These are phyloP conservation scores for Cochlearius cochlearius DNA, from an alignment of 2,113 vertebrate genomes.

Conservation along the genomic window DNA sequence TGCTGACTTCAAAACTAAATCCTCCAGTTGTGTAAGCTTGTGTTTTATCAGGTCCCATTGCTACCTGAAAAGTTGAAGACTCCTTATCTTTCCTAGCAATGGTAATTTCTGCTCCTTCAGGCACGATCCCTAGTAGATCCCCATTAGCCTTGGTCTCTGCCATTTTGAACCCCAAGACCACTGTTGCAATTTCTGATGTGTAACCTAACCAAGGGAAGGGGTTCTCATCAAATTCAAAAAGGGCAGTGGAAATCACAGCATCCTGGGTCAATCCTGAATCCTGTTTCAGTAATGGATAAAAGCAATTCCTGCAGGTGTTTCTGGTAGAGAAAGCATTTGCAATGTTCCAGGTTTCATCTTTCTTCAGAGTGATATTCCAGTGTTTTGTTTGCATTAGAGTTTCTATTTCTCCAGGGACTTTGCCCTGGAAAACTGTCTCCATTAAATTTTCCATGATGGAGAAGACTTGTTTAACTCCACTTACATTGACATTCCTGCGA, in stretches of 20 bases:
- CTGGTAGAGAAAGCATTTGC: not conserved
- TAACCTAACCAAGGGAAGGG: constrained; percentile 71
- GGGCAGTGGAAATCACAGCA: constrained; percentile 34
- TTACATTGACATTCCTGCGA: not conserved
- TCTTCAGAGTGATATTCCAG: constrained; percentile 67
- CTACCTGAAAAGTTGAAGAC: not conserved
- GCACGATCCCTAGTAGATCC: not conserved
- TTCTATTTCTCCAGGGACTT: constrained; percentile 62
- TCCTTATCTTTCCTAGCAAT: constrained; percentile 46
- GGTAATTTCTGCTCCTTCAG: constrained; percentile 47
- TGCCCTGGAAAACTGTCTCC: constrained; percentile 40
- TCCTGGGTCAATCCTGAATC: not conserved
- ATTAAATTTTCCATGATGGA: constrained; percentile 32
- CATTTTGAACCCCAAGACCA: constrained; percentile 65
- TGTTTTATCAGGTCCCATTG: constrained; percentile 12
- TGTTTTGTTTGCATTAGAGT: constrained; percentile 35
- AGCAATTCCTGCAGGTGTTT: constrained; percentile 28
- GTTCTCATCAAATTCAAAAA: constrained; percentile 67
- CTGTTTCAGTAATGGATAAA: constrained; percentile 1
- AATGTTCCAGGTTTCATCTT: constrained; percentile 18
- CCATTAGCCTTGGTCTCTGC: not conserved
- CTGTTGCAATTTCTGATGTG: constrained; percentile 1
- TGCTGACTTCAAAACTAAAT: constrained; percentile 55
- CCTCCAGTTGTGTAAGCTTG: constrained; percentile 13
- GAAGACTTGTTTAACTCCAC: not conserved